phyloP scores from a whole-genome alignment of 2,888 invertebrate species.

The Oscheius sp. region DNA sequence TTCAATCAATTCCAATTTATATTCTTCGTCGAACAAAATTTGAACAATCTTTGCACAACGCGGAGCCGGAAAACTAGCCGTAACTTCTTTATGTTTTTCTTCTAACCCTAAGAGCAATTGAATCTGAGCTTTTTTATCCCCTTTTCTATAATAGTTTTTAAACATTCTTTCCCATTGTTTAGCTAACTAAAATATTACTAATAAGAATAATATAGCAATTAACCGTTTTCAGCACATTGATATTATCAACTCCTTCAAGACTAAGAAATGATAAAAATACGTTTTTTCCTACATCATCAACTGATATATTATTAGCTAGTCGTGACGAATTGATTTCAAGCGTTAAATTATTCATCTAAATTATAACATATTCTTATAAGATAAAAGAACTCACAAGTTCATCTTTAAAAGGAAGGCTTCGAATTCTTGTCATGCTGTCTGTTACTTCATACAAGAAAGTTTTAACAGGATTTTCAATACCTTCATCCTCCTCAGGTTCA shows the following conservation, averaged over 20 bases:
- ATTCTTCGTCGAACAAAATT: conserved; percentile 51
- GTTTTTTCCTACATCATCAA: conserved; percentile 57
- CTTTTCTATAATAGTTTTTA: conserved; percentile 55
- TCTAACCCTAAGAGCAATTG: conserved; percentile 62
- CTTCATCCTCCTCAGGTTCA: conserved; percentile 27
- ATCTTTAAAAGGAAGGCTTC: conserved; percentile 25
- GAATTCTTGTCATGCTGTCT: conserved; percentile 49
- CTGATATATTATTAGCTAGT: conserved; percentile 63
- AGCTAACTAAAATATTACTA: conserved; percentile 41
- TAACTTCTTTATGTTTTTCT: conserved; percentile 34
- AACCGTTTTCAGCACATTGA: conserved; percentile 34
- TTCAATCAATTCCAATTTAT: no score
- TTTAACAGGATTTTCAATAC: conserved; percentile 16
- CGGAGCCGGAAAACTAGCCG: conserved; percentile 13
- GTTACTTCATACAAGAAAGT: conserved; percentile 48
- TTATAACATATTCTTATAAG: neutral
- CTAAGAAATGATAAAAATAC: conserved; percentile 56
- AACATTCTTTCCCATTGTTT: conserved; percentile 54
- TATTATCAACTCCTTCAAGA: conserved; percentile 33
- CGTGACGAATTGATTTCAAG: conserved; percentile 68
- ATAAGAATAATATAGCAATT: neutral
- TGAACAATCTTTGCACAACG: conserved; percentile 45
- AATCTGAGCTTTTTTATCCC: conserved; percentile 39
- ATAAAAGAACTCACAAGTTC: conserved; percentile 27
- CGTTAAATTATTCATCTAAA: conserved; percentile 57